Percentiles rank a stretch among this genome's conserved stretches.
phyloP scores from a whole-genome alignment of 2,797 vertebrate species.

The Xyrichtys novacula region DNA sequence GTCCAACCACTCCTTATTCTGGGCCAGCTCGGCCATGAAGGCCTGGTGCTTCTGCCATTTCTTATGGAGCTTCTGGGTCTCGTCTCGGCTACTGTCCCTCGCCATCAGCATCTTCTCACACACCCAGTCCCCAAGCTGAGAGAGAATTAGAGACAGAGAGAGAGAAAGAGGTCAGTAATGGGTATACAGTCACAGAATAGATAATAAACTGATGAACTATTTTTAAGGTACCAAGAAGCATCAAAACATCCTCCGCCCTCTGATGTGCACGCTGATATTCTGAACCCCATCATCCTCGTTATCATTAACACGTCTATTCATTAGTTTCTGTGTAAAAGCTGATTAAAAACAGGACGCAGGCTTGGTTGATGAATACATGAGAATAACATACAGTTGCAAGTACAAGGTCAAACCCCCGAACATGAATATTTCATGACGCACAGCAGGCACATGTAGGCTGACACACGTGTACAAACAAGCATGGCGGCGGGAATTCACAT shows the following conservation, averaged over 20 bases:
- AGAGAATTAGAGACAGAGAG: background rate
- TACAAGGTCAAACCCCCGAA: conserved; percentile 67
- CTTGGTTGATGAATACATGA: conserved; percentile 9
- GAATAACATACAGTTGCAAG: conserved; percentile 25
- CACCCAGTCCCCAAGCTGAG: conserved; percentile 88
- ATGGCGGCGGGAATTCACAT: conserved; percentile 63
- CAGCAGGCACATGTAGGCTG: conserved; percentile 63
- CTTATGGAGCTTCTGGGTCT: conserved; percentile 90
- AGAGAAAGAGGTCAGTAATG: conserved; percentile 22
- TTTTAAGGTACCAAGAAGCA: background rate
- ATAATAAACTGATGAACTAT: conserved; percentile 14
- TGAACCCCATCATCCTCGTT: no score
- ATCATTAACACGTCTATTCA: conserved; percentile 1
- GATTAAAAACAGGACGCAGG: background rate
- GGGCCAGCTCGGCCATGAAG: conserved; percentile 93
- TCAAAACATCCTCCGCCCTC: accelerated
- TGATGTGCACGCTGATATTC: background rate
- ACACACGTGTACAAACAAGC: conserved; percentile 75
- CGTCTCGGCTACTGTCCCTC: conserved; percentile 87
- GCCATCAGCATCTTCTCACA: conserved; percentile 92
- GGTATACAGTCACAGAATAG: conserved; percentile 18
- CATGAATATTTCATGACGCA: conserved; percentile 58
- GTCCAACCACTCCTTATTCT: conserved; percentile 94
- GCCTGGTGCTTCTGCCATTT: conserved; percentile 95
- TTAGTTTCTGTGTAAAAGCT: background rate